phyloP scores from a whole-genome alignment of 1,140 invertebrate species.

The Lordiphosa stackelbergi region DNA sequence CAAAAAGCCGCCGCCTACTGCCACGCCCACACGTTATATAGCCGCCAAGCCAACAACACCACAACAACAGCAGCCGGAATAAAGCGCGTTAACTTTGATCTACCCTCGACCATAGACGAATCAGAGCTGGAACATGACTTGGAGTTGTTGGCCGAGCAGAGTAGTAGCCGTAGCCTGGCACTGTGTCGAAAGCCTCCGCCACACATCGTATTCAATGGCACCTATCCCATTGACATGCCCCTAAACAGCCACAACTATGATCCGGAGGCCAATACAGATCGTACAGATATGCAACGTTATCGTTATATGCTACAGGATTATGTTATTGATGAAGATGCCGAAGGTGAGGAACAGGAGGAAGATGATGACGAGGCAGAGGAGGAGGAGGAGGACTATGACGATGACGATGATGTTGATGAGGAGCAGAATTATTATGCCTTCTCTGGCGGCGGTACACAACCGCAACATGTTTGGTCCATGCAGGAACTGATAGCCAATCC shows the following conservation, averaged over 20 bases:
- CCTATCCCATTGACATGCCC: constrained; percentile 87
- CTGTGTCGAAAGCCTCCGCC: constrained; percentile 21
- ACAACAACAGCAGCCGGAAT: constrained; percentile 10
- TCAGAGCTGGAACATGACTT: constrained; percentile 38
- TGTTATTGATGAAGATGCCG: constrained; percentile 61
- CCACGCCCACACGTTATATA: constrained; percentile 62
- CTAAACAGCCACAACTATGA: constrained; percentile 56
- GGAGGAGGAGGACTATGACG: constrained; percentile 31
- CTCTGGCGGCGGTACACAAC: constrained; percentile 13
- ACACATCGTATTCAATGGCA: constrained; percentile 85
- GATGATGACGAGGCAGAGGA: constrained; percentile 33
- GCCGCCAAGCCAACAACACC: constrained; percentile 50
- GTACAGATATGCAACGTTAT: constrained; percentile 58
- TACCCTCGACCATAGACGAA: constrained; percentile 57
- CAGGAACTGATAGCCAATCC: constrained; percentile 71
- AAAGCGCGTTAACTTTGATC: constrained; percentile 68
- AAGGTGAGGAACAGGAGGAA: constrained; percentile 51
- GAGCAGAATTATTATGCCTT: constrained; percentile 2
- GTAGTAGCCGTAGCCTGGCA: constrained; percentile 19
- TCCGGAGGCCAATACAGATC: constrained; percentile 66
- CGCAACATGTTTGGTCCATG: constrained; percentile 70
- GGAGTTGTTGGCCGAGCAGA: constrained; percentile 11
- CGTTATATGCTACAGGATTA: constrained; percentile 59
- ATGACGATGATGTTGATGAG: constrained; percentile 32
- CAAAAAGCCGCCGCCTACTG: constrained; percentile 24